Percentiles rank a stretch among this genome's conserved stretches.
phyloP scores from a whole-genome alignment of 23 tunicate species.

The Botrylloides violaceus region DNA sequence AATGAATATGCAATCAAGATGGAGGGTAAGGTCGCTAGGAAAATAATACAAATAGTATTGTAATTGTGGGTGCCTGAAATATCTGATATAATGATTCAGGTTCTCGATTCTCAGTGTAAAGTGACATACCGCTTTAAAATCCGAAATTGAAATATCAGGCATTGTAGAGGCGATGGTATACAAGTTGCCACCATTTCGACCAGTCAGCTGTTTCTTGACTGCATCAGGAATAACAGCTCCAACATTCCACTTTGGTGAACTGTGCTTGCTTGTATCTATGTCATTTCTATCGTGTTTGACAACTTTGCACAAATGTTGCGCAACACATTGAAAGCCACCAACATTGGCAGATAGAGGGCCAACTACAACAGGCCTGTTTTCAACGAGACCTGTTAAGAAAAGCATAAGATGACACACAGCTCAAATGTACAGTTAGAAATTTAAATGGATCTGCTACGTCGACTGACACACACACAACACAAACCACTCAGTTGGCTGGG shows the following conservation, averaged over 20 bases:
- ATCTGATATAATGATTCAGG: too few relatives aligned
- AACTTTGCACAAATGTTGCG: constrained; percentile 2
- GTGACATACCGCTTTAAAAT: constrained; percentile 6
- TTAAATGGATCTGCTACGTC: too few relatives aligned
- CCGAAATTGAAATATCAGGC: neutral
- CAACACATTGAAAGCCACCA: neutral
- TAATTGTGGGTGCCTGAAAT: too few relatives aligned
- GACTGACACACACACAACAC: too few relatives aligned
- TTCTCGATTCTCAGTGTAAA: too few relatives aligned
- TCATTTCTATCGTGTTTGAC: neutral
- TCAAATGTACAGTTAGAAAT: too few relatives aligned
- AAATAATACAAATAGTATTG: neutral
- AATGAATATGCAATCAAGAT: neutral
- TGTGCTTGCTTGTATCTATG: neutral
- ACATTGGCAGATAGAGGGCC: neutral
- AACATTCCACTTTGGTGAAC: constrained; percentile 2
- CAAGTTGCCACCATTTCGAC: neutral
- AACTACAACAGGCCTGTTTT: constrained; percentile 3
- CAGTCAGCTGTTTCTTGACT: neutral
- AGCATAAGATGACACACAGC: neutral
- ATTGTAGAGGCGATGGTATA: constrained; percentile 8
- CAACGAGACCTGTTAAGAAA: neutral
- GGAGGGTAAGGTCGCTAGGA: neutral
- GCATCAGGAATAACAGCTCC: constrained; percentile 11
- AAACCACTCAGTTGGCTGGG: too few relatives aligned